Evolutionary conservation across 2,888 invertebrate species (phyloP).

Genomic region (Drosophila hamatofila): DNA sequence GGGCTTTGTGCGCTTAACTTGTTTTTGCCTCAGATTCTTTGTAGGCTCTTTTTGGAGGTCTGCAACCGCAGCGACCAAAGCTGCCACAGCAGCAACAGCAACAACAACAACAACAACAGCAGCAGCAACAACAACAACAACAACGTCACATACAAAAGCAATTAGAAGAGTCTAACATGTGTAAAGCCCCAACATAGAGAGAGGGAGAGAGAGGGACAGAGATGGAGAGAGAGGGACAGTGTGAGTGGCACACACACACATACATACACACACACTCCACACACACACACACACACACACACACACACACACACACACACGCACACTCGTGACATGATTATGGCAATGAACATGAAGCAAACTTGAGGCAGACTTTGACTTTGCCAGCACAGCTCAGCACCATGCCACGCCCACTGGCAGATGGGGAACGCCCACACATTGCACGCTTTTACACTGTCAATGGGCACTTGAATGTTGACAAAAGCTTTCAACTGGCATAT

Average conservation of each 20-base stretch:
- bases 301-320: background rate
- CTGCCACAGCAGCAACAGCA: background rate
- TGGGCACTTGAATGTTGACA: conserved; percentile 80
- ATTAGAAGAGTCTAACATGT: conserved; percentile 64
- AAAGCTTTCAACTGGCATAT: conserved; percentile 79
- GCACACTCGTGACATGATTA: conserved; percentile 63
- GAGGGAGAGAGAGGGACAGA: background rate
- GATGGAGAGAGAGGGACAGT: background rate
- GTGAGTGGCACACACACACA: background rate
- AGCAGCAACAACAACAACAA: no score
- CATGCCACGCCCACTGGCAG: conserved; percentile 1
- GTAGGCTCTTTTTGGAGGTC: background rate
- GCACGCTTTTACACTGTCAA: conserved; percentile 74
- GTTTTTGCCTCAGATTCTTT: background rate
- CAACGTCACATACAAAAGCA: conserved; percentile 63
- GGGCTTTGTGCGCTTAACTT: conserved; percentile 6
- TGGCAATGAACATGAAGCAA: conserved; percentile 48
- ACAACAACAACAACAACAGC: conserved; percentile 5
- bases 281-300: no score
- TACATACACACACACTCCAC: no score
- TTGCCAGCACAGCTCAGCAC: background rate
- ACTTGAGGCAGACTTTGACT: conserved; percentile 44
- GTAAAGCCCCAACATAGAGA: conserved; percentile 32
- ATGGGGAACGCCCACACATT: conserved; percentile 13
- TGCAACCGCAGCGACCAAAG: conserved; percentile 20